Evolutionary conservation across 2,113 vertebrate genomes (phyloP).

Genomic region (Jaculus jaculus): DNA sequence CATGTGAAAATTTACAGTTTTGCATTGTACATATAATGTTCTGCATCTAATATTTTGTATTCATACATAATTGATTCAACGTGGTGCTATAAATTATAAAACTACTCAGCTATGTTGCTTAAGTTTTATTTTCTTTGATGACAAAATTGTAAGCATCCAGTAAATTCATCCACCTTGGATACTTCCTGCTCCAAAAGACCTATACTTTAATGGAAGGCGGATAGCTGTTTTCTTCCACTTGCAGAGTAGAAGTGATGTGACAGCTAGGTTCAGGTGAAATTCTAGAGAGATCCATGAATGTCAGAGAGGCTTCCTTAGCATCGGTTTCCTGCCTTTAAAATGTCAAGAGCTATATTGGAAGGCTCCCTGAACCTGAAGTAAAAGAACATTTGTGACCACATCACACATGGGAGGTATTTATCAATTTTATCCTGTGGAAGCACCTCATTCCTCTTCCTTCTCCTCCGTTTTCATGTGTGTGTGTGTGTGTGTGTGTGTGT

Average conservation of each 20-base stretch:
- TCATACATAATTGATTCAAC: constrained; percentile 2
- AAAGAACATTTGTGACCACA: neutral
- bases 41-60: neutral
- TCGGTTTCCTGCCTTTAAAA: neutral
- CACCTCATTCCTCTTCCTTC: too few relatives aligned
- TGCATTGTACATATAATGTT: neutral
- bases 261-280: neutral
- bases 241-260: neutral
- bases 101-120: neutral
- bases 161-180: neutral
- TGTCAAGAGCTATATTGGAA: neutral
- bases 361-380: neutral
- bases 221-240: neutral
- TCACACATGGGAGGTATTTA: neutral
- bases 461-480: too few relatives aligned
- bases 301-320: neutral
- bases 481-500: too few relatives aligned
- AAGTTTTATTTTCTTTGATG: neutral
- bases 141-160: neutral
- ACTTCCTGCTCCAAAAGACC: neutral
- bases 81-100: neutral
- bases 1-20: neutral
- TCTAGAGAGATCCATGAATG: neutral
- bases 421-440: neutral
- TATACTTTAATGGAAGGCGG: neutral